Base-by-base conservation (phyloP, 2,797 vertebrate species). In the Morelia viridis region DNA sequence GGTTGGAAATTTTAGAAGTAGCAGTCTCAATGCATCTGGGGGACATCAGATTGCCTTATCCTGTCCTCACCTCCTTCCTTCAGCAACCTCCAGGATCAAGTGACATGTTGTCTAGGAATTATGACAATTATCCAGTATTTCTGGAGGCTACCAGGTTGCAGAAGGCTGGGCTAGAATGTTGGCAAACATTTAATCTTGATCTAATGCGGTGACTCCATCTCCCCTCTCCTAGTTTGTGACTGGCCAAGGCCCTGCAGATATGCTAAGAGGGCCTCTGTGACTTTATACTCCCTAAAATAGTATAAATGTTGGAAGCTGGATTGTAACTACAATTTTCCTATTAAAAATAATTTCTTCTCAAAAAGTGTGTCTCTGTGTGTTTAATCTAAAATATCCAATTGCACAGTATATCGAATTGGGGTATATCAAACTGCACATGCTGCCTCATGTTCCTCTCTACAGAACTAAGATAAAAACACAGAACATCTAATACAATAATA, bases 381-480 rank as follows among this genome's bases (percentile, higher is more conserved):
- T 94, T 41, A 84, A 35, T 41, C n/a, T 87, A 57, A 13, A 71
- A 46, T 53, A 53, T 53, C 6, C 0, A 53, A 53, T 53, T 53
- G 50, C 50, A 41, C 35, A 41, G 1, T 41, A 41, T 41, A 41
- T 41, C 1, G 35, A 41, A 41, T 2, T 89, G 91, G 84, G 61
- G 92, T 0, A 92, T 92, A 93, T 86, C 53, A 1, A 85, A 91
- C 61, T 46, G 62, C 80, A 94, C 86, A 65, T 90, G 65, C n/a
- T 84, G 64, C 60, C 50, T 92, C n/a, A 92, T 92, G 94, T 93
- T 85, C 85, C 89, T 88, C 80, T 88, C 83, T 93, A 60, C 84
- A 92, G 86, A 95, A 96, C 50, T 91, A 90, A 76, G 35, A 83
- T 13, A 64, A 62, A 91, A 61, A 10, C 7, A 8, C 26, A 41